These are phyloP conservation scores for Crotalus horridus DNA, from an alignment of 2,113 vertebrate genomes.

Conservation along the genomic window DNA sequence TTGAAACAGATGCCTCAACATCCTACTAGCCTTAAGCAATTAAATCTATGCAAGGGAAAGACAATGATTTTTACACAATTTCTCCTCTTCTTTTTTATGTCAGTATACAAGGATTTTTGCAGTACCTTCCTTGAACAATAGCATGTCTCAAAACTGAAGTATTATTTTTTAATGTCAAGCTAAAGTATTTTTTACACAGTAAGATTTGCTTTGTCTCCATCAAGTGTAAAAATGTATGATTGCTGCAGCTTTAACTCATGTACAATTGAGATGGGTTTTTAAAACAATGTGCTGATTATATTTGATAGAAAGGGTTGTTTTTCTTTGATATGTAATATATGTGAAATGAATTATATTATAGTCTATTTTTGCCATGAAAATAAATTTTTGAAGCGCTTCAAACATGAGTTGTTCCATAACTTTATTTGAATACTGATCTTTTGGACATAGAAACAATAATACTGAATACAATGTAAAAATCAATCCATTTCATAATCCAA, in stretches of 20 bases:
- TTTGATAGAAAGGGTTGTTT: constrained; percentile 70
- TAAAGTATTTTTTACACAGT: constrained; percentile 48
- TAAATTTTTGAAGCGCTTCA: constrained; percentile 69
- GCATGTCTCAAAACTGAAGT: constrained; percentile 42
- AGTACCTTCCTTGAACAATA: constrained; percentile 47
- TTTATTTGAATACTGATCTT: not conserved
- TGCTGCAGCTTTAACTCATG: constrained; percentile 64
- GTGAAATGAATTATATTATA: constrained; percentile 72
- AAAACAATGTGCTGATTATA: constrained; percentile 67
- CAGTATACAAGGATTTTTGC: constrained; percentile 43
- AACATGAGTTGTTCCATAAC: constrained; percentile 15
- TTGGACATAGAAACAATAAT: not conserved
- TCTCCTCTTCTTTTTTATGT: constrained; percentile 34
- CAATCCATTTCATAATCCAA: not conserved
- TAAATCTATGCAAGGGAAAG: constrained; percentile 30
- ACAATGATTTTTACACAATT: constrained; percentile 42
- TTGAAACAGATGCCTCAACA: constrained; percentile 8
- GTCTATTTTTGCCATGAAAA: constrained; percentile 78
- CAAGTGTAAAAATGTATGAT: constrained; percentile 70
- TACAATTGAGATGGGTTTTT: constrained; percentile 67
- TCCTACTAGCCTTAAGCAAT: not conserved
- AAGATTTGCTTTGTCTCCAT: constrained; percentile 55
- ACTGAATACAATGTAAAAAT: not conserved
- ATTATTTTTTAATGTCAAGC: constrained; percentile 62
- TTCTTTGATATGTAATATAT: constrained; percentile 72